These are phyloP conservation scores for Oedothorax gibbosus DNA, from an alignment of 1,140 invertebrate species.

Conservation along the genomic window DNA sequence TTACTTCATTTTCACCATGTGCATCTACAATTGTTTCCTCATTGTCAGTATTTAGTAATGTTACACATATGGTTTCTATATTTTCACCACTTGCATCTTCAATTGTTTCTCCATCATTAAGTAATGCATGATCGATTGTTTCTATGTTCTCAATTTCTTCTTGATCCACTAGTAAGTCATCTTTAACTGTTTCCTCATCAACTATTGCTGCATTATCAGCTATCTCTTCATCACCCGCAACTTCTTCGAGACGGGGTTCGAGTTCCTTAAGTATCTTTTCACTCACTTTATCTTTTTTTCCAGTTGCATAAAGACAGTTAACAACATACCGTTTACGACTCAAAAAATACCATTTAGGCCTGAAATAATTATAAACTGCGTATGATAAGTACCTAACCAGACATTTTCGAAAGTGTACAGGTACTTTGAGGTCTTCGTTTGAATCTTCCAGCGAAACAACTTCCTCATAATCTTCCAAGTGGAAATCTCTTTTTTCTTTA, in stretches of 20 bases:
- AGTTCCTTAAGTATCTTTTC: too few relatives aligned
- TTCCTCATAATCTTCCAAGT: slow-evolving; percentile 31
- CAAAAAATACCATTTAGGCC: neutral
- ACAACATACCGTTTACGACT: neutral
- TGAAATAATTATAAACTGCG: neutral
- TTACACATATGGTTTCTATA: too few relatives aligned
- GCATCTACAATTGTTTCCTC: too few relatives aligned
- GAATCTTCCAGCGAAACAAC: slow-evolving; percentile 7
- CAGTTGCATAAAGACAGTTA: neutral
- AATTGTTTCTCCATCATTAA: too few relatives aligned
- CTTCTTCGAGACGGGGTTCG: too few relatives aligned
- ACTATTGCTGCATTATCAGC: neutral
- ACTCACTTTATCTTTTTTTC: neutral
- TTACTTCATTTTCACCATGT: too few relatives aligned
- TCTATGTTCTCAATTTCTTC: too few relatives aligned
- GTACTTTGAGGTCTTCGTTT: neutral
- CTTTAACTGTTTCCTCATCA: too few relatives aligned
- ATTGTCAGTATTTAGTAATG: too few relatives aligned
- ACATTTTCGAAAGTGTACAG: slow-evolving; percentile 9
- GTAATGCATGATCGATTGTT: too few relatives aligned
- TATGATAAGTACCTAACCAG: slow-evolving; percentile 11
- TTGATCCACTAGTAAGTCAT: too few relatives aligned
- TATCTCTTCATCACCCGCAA: neutral
- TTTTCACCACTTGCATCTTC: too few relatives aligned
- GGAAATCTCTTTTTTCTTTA: slow-evolving; percentile 4